phyloP scores from a whole-genome alignment of 1,140 invertebrate genomes.

The Microvelia longipes region DNA sequence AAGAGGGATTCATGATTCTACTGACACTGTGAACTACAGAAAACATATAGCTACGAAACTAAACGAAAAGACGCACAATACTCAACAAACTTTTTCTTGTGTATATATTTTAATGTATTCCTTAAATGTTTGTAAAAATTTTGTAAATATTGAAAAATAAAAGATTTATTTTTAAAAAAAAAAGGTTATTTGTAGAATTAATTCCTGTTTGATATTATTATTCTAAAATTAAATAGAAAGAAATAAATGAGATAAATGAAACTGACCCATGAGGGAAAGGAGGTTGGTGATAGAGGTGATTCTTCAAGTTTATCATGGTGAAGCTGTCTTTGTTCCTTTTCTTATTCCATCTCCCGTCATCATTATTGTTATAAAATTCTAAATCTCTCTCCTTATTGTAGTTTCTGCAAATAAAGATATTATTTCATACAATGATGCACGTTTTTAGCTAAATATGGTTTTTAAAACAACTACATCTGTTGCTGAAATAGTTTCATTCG shows the following conservation, averaged over 20 bases:
- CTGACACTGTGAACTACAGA: too few relatives aligned
- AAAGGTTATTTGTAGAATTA: background rate
- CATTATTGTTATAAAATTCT: background rate
- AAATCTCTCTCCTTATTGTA: background rate
- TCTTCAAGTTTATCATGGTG: background rate
- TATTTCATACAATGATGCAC: too few relatives aligned
- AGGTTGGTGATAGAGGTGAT: background rate
- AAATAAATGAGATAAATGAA: background rate
- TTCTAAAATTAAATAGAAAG: background rate
- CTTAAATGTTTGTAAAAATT: background rate
- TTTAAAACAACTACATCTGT: too few relatives aligned
- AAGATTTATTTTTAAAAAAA: background rate
- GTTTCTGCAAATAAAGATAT: background rate
- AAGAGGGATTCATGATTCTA: too few relatives aligned
- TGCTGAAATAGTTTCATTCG: too few relatives aligned
- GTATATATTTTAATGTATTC: background rate
- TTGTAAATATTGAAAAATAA: background rate
- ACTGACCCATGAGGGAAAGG: background rate
- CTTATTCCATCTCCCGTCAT: background rate
- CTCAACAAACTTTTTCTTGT: background rate
- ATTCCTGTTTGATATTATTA: too few relatives aligned
- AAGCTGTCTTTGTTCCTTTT: background rate
- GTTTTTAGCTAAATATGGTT: too few relatives aligned
- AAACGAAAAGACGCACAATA: too few relatives aligned
- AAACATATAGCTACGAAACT: too few relatives aligned